Base-by-base conservation (phyloP, 2,888 invertebrate species). In the Drosophila fulvimacula region DNA sequence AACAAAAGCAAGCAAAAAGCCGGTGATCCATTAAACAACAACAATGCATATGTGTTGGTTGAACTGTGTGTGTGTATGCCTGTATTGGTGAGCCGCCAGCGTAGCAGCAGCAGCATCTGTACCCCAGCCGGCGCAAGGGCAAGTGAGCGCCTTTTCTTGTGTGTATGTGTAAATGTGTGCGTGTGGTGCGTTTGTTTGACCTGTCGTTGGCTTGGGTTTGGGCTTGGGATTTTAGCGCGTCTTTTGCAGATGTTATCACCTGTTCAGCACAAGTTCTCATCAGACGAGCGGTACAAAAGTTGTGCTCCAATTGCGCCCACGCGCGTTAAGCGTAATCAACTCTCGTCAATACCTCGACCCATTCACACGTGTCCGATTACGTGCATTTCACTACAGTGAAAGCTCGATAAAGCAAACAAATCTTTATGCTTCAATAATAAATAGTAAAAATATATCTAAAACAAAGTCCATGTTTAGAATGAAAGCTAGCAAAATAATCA, bases 11-110 rank as follows among this genome's bases (percentile, higher is more conserved):
- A 85, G 80, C 71, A 86, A 86, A 83, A 88, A 86, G 86, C 86
- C 86, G 86, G 86, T 80, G 86, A 76, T 86, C 86, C 78, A 83
- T 88, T 79, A 71, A 79, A 72, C 74, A 82, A 79, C 73, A 76
- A 76, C 69, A 51, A 38, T 39, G 11, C 17, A 70, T 57, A 19
- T 57, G 27, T 46, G 67, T 52, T 30, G 49, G 62, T 42, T 64
- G 57, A 65, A 68, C 56, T 61, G 60, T 58, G 17, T 66, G 24
- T 34, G 52, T 67, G 39, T 41, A n/a, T n/a, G 38, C 9, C 21
- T 65, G 52, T 71, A 30, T 64, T 46, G 24, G 75, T 70, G 51
- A 74, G 66, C 70, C 82, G 83, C 83, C 83, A 83, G 78, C 87
- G 73, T 72, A 84, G 83, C 80, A 79, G 65, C 65, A 81, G 59